These are phyloP conservation scores for Picathartes gymnocephalus DNA, from an alignment of 2,113 vertebrate genomes.

Conservation along the genomic window DNA sequence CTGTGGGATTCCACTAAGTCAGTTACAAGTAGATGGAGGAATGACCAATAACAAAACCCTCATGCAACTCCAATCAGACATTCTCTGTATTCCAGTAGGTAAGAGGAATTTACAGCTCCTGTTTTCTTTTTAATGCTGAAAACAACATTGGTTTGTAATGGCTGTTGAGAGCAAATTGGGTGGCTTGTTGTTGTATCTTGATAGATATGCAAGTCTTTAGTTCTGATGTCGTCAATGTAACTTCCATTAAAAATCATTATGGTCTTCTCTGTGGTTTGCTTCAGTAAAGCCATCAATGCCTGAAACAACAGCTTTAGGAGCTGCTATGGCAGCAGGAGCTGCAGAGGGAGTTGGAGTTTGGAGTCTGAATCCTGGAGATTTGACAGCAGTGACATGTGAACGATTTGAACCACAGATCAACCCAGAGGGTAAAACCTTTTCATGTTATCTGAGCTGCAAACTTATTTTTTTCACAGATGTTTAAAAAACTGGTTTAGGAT, in stretches of 20 bases:
- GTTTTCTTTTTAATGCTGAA: neutral
- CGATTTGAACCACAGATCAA: conserved; percentile 92
- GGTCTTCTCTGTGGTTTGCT: neutral
- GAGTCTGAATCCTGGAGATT: conserved; percentile 81
- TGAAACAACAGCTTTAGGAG: conserved; percentile 93
- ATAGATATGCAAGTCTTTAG: neutral
- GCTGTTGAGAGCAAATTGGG: neutral
- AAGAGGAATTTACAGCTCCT: conserved; percentile 39
- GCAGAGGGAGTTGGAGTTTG: conserved; percentile 92
- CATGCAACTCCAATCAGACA: conserved; percentile 94
- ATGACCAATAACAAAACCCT: conserved; percentile 92
- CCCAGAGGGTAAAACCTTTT: conserved; percentile 77
- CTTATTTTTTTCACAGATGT: neutral
- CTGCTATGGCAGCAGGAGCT: conserved; percentile 94
- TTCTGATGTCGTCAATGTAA: neutral
- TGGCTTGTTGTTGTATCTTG: neutral
- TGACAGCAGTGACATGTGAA: conserved; percentile 82
- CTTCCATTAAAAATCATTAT: neutral
- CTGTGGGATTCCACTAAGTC: conserved; percentile 85
- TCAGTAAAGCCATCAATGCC: conserved; percentile 92
- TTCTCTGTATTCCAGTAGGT: conserved; percentile 94
- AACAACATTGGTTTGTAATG: neutral
- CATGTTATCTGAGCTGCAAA: neutral
- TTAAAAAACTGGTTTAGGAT: neutral
- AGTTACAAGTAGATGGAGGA: conserved; percentile 91